These are phyloP conservation scores for Oenanthe melanoleuca DNA, from an alignment of 2,113 vertebrate genomes.

Conservation along the genomic window DNA sequence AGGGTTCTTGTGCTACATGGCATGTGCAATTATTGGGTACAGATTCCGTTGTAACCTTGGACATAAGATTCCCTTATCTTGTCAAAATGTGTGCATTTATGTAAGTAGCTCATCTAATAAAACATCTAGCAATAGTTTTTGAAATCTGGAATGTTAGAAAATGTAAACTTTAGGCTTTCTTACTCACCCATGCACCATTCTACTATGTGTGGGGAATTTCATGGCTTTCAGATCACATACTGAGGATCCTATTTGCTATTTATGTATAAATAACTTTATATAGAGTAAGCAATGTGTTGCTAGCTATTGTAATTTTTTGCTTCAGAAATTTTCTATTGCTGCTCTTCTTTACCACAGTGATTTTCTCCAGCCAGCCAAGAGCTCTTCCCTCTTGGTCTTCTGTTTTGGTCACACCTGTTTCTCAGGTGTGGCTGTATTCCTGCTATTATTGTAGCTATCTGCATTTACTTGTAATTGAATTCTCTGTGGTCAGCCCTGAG, in stretches of 20 bases:
- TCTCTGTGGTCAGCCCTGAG: not conserved
- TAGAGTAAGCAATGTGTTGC: not conserved
- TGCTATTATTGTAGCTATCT: not conserved
- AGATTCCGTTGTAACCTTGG: not conserved
- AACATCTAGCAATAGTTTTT: not conserved
- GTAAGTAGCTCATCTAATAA: not conserved
- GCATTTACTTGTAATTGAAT: not conserved
- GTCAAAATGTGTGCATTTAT: not conserved
- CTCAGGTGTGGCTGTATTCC: not conserved
- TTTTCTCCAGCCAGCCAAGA: not conserved
- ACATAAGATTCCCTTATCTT: not conserved
- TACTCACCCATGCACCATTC: rapidly evolving
- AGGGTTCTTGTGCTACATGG: not conserved
- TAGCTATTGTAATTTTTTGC: not conserved
- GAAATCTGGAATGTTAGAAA: not conserved
- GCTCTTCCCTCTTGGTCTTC: not conserved
- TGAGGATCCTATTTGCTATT: not conserved
- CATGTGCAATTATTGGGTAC: not conserved
- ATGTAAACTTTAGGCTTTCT: not conserved
- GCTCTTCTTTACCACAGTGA: not conserved
- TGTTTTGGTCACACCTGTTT: not conserved
- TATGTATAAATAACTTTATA: not conserved
- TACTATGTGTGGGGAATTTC: not conserved
- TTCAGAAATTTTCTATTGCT: not conserved
- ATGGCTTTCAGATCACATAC: not conserved